Conservation (phyloP, 2,113 vertebrate genomes). For the Rallus limicola region DNA sequence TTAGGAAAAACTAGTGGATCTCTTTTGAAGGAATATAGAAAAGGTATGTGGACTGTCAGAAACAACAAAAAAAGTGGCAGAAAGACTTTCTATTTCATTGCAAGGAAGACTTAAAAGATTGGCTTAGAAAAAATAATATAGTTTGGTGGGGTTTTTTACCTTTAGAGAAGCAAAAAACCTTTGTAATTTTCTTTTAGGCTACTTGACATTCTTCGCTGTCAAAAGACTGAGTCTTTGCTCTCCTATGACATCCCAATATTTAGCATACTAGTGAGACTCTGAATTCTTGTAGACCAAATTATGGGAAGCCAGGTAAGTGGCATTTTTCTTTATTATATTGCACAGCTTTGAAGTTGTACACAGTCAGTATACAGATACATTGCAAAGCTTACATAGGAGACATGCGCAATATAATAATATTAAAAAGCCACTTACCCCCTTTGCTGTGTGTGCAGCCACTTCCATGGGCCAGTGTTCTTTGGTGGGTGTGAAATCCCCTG, state of each 20-base stretch:
- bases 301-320: constrained; percentile 38
- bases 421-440: constrained; percentile 28
- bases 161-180: constrained; percentile 24
- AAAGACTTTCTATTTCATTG: background rate
- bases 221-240: background rate
- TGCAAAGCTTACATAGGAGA: background rate
- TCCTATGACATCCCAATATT: background rate
- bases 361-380: accelerated
- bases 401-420: constrained; percentile 28
- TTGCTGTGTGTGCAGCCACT: background rate
- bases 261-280: constrained; percentile 27
- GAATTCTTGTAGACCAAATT: constrained; percentile 28
- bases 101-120: background rate
- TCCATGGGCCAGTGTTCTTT: background rate
- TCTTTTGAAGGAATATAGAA: background rate
- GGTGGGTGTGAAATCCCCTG: background rate
- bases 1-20: background rate
- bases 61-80: background rate
- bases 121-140: background rate
- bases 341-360: background rate
- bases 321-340: constrained; percentile 53
- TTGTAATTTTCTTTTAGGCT: constrained; percentile 37
- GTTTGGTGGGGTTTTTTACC: background rate
- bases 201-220: background rate
- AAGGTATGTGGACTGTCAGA: background rate